phyloP scores from a whole-genome alignment of 2,888 invertebrate genomes.

The Lottia scabra region DNA sequence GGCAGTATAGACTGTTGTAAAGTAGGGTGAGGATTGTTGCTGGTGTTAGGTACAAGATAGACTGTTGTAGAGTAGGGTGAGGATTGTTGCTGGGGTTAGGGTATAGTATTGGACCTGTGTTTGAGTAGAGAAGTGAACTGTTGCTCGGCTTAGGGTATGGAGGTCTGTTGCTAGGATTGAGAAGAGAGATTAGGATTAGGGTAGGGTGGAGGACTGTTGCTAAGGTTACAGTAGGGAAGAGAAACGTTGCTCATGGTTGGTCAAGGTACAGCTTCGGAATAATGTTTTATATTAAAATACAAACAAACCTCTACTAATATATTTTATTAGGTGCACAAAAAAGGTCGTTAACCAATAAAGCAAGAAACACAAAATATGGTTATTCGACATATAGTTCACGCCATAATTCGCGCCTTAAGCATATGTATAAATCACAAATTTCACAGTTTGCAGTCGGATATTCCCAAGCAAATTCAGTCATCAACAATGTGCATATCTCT shows the following conservation, averaged over 20 bases:
- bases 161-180: neutral
- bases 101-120: no score
- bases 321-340: no score
- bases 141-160: neutral
- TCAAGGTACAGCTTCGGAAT: no score
- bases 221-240: no score
- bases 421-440: neutral
- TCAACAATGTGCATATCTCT: neutral
- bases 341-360: neutral
- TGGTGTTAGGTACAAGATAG: no score
- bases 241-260: neutral
- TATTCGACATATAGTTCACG: neutral
- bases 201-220: neutral
- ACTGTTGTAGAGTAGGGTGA: no score
- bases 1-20: no score
- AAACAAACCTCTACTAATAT: no score
- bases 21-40: no score
- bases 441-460: neutral
- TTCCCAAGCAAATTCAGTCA: neutral
- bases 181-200: neutral
- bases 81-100: no score
- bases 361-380: no score
- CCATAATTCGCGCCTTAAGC: neutral
- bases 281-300: no score
- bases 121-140: neutral